Conservation (phyloP, 2,888 invertebrate species). For the Drymonia ruficornis region DNA sequence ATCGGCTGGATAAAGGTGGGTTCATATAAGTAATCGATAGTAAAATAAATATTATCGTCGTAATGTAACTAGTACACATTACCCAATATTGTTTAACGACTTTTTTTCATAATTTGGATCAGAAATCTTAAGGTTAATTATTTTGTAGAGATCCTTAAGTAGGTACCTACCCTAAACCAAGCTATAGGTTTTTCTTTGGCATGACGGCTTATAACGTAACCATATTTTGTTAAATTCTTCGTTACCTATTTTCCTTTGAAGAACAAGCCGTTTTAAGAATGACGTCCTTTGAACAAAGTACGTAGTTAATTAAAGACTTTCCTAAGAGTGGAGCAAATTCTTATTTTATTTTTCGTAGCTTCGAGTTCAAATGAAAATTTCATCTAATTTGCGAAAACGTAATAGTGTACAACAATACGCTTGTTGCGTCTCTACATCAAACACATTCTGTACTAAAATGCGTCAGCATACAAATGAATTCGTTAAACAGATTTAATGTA, state of each 20-base stretch:
- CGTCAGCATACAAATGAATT: slow-evolving; percentile 14
- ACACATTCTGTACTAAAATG: slow-evolving; percentile 16
- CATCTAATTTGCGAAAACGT: slow-evolving; percentile 11
- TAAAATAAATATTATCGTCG: no score
- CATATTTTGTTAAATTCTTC: slow-evolving; percentile 27
- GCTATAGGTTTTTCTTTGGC: slow-evolving; percentile 19
- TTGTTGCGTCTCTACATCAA: slow-evolving; percentile 8
- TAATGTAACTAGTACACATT: no score
- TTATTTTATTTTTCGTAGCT: slow-evolving; percentile 12
- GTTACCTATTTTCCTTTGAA: slow-evolving; percentile 23
- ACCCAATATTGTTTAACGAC: no score
- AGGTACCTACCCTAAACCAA: no score
- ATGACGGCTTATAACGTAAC: slow-evolving; percentile 35
- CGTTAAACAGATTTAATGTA: slow-evolving; percentile 14
- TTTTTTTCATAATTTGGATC: no score
- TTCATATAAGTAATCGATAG: slow-evolving; percentile 29
- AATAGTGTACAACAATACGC: slow-evolving; percentile 3
- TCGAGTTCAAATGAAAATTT: slow-evolving; percentile 15
- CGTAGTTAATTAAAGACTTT: slow-evolving; percentile 32
- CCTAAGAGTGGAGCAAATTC: slow-evolving; percentile 19
- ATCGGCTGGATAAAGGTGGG: slow-evolving; percentile 47
- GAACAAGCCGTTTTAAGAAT: slow-evolving; percentile 23
- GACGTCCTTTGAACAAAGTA: slow-evolving; percentile 29
- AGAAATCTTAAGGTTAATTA: no score
- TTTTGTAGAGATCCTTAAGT: slow-evolving; percentile 17